Evolutionary conservation across 2,113 vertebrate genomes (phyloP), one percentile per base, ranked within the genome.

Genomic region (Dipodomys ordii): DNA sequence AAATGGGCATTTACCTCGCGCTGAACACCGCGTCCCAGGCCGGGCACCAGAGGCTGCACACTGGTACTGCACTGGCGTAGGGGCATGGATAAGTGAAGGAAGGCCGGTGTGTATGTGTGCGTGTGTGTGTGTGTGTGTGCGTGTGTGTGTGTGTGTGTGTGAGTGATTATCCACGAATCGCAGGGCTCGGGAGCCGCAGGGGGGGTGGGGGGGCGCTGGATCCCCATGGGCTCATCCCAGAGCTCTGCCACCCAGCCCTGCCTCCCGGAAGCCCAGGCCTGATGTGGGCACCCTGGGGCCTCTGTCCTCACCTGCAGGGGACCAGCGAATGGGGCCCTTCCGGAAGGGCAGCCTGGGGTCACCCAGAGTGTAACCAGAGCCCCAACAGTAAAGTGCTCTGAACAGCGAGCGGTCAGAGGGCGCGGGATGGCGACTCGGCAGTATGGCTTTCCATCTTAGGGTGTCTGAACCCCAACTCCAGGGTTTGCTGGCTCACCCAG

Each of bases 361-460:
- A 82, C 92, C 96, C 96, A 92, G 90, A 92, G 90, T 97, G 95
- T 91, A 96, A 95, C 95, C 79, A 97, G 97, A 93, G 76, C 86
- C 81, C 60, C 57, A 8, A 39, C 30, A n/a, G 81, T 91, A 95
- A 93, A 93, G 15, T 19, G 27, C 82, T 77, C 78, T 86, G 23
- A 62, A 80, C 57, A 84, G 92, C 44, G 4, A 93, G 88, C 82
- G 62, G 39, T 3, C 4, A 0, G 39, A 39, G 92, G 97, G 91
- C 86, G 91, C 95, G 96, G 96, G 92, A 68, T 53, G 49, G 88
- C 98, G 98, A 98, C 94, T 98, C 97, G n/a, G 97, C 97, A 97
- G 49, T 96, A 27, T 18, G 90, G 91, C 92, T 95, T 93, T 96
- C 92, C 77, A 83, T 83, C 89, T 77, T 57, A 23, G 78, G 71